Conservation (phyloP, 1,140 invertebrate genomes). For the Asobara japonica region DNA sequence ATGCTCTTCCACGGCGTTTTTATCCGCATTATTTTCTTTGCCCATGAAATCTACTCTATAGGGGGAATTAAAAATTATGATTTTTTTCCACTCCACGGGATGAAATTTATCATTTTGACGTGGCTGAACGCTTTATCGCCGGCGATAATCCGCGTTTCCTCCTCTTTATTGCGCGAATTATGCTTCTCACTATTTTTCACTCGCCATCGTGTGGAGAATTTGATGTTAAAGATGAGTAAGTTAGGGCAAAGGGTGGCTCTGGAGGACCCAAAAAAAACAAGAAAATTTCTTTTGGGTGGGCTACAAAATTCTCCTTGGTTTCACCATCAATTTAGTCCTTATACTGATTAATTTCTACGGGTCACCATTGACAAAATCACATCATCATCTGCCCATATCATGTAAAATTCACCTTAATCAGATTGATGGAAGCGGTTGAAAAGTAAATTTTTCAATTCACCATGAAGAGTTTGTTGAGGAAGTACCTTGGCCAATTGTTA, state of each 20-base stretch:
- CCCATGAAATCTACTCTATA: not conserved
- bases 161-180: not conserved
- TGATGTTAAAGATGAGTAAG: not conserved
- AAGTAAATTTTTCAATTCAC: no score
- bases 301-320: no score
- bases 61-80: not conserved
- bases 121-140: not conserved
- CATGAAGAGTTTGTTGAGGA: no score
- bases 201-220: not conserved
- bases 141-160: not conserved
- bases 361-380: no score
- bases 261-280: no score
- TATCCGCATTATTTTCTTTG: not conserved
- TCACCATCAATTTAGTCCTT: no score
- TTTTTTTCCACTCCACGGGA: not conserved
- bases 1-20: not conserved
- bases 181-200: not conserved
- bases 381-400: no score
- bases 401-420: no score
- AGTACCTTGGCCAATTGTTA: not conserved
- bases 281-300: no score
- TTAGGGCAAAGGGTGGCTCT: not conserved
- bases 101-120: constrained; percentile 3
- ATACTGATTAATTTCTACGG: no score
- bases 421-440: no score